phyloP scores from a whole-genome alignment of 2,888 invertebrate genomes.

The Stenolophus ochropezus region DNA sequence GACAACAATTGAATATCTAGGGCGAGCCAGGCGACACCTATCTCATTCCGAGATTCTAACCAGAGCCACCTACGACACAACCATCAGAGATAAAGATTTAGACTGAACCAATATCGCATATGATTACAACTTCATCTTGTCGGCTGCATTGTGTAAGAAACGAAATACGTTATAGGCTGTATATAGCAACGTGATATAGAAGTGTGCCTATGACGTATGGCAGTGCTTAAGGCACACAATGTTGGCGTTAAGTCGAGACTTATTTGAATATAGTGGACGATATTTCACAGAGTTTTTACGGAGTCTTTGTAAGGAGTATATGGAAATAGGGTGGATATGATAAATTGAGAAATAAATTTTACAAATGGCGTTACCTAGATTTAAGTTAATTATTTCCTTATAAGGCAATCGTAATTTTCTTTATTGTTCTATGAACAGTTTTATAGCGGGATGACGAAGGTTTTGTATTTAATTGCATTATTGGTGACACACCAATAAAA shows the following conservation, averaged over 20 bases:
- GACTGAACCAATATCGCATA: conserved; percentile 41
- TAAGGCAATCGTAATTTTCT: neutral
- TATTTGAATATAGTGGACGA: conserved; percentile 55
- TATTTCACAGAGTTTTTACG: conserved; percentile 48
- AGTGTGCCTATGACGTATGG: conserved; percentile 3
- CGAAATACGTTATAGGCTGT: conserved; percentile 15
- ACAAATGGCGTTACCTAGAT: neutral
- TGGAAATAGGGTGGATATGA: conserved; percentile 11
- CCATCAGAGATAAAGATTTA: conserved; percentile 40
- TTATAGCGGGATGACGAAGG: neutral
- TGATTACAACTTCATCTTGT: conserved; percentile 52
- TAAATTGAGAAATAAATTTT: conserved; percentile 1
- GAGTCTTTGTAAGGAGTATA: neutral
- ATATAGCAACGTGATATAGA: neutral
- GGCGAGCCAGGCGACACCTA: conserved; percentile 34
- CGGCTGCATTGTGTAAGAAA: conserved; percentile 4
- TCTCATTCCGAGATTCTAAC: conserved; percentile 40
- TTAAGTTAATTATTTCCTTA: neutral
- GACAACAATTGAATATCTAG: conserved; percentile 37
- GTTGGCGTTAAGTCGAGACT: conserved; percentile 24
- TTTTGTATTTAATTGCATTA: neutral
- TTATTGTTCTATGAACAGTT: neutral
- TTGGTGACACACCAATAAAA: neutral
- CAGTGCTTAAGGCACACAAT: neutral
- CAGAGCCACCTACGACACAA: conserved; percentile 17